Conservation (phyloP, 2,113 vertebrate species). For the Vulpes vulpes region DNA sequence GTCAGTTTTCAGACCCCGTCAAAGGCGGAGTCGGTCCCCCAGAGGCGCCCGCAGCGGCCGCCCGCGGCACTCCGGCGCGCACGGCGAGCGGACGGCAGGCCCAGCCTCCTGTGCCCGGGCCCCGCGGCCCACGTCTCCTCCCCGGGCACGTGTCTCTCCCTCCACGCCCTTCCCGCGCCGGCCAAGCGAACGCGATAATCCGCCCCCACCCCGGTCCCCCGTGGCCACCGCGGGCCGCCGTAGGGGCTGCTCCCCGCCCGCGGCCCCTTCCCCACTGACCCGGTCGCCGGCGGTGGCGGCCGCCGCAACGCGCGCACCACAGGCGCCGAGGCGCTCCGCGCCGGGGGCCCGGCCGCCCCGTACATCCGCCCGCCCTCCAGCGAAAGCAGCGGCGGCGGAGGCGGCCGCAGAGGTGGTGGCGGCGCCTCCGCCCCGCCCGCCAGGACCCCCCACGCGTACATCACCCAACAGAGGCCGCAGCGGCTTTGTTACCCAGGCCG, state of each 20-base stretch:
- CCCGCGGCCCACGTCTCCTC: neutral
- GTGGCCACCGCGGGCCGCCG: neutral
- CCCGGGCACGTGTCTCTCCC: constrained; percentile 41
- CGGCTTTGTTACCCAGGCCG: constrained; percentile 82
- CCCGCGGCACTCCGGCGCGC: neutral
- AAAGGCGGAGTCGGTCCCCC: neutral
- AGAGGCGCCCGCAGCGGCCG: neutral
- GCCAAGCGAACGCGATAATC: neutral
- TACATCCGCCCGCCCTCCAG: constrained; percentile 78
- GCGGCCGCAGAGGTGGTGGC: constrained; percentile 70
- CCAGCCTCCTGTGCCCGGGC: neutral
- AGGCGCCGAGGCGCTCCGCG: constrained; percentile 74
- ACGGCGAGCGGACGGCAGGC: neutral
- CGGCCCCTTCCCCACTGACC: constrained; percentile 52
- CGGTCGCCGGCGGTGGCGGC: constrained; percentile 51
- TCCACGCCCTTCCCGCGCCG: neutral
- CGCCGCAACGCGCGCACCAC: constrained; percentile 71
- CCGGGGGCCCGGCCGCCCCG: constrained; percentile 73
- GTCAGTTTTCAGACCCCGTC: neutral
- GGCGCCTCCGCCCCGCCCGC: constrained; percentile 70
- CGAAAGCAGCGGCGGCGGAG: constrained; percentile 71
- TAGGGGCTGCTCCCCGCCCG: neutral
- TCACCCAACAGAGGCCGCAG: constrained; percentile 76
- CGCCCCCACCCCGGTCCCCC: neutral
- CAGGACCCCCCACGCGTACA: constrained; percentile 73